Conservation (phyloP, 1,140 invertebrate species). For the Saccostrea cuccullata region DNA sequence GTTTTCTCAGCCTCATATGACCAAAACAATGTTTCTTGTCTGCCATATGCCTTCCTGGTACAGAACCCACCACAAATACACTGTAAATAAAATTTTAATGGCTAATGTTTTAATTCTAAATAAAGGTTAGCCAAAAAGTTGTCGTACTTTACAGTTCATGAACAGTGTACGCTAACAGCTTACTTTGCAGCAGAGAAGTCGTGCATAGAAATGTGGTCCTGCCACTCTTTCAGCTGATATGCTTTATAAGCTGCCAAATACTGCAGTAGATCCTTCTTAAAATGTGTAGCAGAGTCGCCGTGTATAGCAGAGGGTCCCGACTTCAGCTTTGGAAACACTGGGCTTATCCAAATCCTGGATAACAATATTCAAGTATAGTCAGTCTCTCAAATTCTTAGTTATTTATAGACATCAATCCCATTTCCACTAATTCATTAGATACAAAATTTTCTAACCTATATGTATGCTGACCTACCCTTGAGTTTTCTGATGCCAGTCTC, state of each 20-base stretch:
- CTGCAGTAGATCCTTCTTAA: conserved; percentile 90
- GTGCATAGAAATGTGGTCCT: conserved; percentile 85
- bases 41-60: conserved; percentile 88
- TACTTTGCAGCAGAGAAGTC: conserved; percentile 91
- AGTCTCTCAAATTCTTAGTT: neutral
- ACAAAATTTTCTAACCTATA: neutral
- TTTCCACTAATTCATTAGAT: neutral
- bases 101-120: too few relatives aligned
- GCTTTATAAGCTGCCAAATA: conserved; percentile 89
- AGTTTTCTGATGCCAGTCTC: conserved; percentile 96
- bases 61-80: conserved; percentile 91
- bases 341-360: conserved; percentile 91
- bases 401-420: neutral
- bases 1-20: conserved; percentile 84
- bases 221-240: conserved; percentile 85
- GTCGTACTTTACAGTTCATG: too few relatives aligned
- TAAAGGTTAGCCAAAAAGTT: too few relatives aligned
- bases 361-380: neutral
- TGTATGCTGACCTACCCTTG: conserved; percentile 85
- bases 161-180: conserved; percentile 63
- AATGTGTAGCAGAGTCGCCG: conserved; percentile 90
- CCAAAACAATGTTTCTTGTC: conserved; percentile 81
- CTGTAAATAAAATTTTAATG: conserved; percentile 57
- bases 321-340: conserved; percentile 82
- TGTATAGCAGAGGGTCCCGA: conserved; percentile 44